Base-by-base conservation (phyloP, 2,888 invertebrate genomes). In the Metopia argyrocephala region DNA sequence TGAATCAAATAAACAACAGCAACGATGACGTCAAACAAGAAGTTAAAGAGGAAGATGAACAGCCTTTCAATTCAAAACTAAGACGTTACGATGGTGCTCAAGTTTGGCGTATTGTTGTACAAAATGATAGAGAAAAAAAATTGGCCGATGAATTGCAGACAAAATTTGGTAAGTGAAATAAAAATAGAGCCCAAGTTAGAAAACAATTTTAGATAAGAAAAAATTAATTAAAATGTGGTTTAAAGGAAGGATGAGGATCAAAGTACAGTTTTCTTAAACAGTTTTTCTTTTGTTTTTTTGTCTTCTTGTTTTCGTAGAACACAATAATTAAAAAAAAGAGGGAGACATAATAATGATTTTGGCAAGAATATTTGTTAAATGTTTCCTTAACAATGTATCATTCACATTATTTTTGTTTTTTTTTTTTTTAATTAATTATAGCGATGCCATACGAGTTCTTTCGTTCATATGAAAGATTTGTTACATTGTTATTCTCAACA, bases 41-140 rank as follows among this genome's bases (percentile, higher is more conserved):
- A 21, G 69, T 65, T 78, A n/a, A n/a, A n/a, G 84, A 12, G 27
- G 70, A 46, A 74, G 69, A 83, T 76, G 73, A 76, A 46, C n/a
- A 78, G 20, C 28, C 70, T 1, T 87, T 85, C 70, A 89, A 74
- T 74, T 85, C 89, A 2, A 83, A 86, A 69, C 83, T 88, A 71
- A 92, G 95, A 54, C 93, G 93, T 65, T 96, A 96, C 88, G 92
- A 93, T 62, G 96, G 96, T 2, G 94, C 94, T 20, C 96, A 96
- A 90, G 89, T 96, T 18, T 95, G 95, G 94, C 93, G 95, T 86
- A 93, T 95, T 52, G 89, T 89, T 5, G 91, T 92, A 15, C 91
- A 91, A 61, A 91, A 91, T 46, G 91, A 92, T 82, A 92, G 90
- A 86, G 92, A 92, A 83, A 91, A 91, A 87, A 92, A 88, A 86